Percentiles rank a stretch among this genome's conserved stretches.
Evolutionary conservation across 2,888 invertebrate genomes (phyloP).

Genomic region (Petrolisthes manimaculis): DNA sequence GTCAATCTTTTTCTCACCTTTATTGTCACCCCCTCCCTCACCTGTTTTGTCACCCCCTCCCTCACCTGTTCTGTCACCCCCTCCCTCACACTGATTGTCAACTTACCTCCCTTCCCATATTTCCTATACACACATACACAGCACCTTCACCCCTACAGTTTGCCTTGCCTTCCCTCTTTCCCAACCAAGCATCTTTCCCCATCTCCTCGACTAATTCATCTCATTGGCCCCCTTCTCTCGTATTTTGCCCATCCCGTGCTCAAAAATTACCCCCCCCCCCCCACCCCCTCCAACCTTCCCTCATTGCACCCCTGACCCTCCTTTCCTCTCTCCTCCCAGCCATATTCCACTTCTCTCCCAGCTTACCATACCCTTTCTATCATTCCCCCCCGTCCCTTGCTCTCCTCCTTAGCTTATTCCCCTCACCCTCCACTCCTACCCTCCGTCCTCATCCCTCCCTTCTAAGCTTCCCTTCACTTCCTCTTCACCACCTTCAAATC

Average conservation of each 20-base stretch:
- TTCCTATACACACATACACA: background rate
- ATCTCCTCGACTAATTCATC: background rate
- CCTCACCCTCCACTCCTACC: background rate
- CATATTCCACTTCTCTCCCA: background rate
- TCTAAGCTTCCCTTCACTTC: background rate
- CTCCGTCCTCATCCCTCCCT: background rate
- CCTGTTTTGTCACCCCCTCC: background rate
- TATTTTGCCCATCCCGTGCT: background rate
- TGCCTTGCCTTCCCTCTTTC: background rate
- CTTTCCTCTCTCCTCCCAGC: background rate
- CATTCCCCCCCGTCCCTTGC: background rate
- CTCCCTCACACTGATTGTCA: background rate
- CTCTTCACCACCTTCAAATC: background rate
- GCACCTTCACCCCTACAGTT: background rate
- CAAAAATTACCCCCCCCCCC: background rate
- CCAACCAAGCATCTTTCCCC: background rate
- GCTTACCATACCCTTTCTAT: background rate
- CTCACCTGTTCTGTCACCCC: background rate
- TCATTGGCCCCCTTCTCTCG: background rate
- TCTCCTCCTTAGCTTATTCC: background rate
- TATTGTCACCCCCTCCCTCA: background rate
- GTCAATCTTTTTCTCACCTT: background rate
- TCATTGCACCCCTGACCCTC: background rate
- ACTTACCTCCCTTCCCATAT: background rate
- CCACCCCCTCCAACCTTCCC: background rate